Base-by-base conservation (phyloP, 2,797 vertebrate genomes). In the Garrulus glandarius region DNA sequence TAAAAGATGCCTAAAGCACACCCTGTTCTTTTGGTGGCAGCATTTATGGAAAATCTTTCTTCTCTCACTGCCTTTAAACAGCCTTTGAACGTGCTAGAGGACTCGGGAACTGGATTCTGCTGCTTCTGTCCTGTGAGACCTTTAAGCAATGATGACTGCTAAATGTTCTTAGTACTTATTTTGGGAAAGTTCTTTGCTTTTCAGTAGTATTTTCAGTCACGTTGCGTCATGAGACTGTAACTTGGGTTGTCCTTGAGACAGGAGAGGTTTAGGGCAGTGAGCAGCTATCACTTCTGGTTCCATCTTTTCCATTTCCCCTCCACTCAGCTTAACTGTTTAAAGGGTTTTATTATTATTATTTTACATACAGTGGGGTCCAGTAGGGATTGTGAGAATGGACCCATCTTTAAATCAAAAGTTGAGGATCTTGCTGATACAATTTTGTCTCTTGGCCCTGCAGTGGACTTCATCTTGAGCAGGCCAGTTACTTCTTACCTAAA, bases 151-250 rank as follows among this genome's bases (percentile, higher is more conserved):
- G 17, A 34, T 24, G 26, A 7, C 30, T 53, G 34, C 27, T 39
- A 19, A 37, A 32, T 57, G 47, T 56, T 78, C 50, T 56, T 36
- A 27, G 23, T 59, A 7, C 68, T 76, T 81, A 21, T 55, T 69
- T 41, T 37, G 81, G 87, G 47, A 43, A 74, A 41, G 44, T n/a
- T 83, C 70, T 94, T 70, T 44, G 32, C 6, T 84, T 91, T 69
- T 82, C 9, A 30, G 74, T 36, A 11, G 34, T 52, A 11, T 68
- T 91, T 85, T 56, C 4, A 18, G 57, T 37, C 19, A 20, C 5
- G 3, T 43, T 0, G 3, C 46, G 53, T 69, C 32, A 19, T 5
- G 27, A 52, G 60, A 23, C 37, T 82, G 0, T 22, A 71, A 23
- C 24, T 52, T 71, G 10, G 50, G 29, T 30, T 71, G 46, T 89